Base-by-base conservation (phyloP, 1,140 invertebrate genomes). In the Temnothorax longispinosus region DNA sequence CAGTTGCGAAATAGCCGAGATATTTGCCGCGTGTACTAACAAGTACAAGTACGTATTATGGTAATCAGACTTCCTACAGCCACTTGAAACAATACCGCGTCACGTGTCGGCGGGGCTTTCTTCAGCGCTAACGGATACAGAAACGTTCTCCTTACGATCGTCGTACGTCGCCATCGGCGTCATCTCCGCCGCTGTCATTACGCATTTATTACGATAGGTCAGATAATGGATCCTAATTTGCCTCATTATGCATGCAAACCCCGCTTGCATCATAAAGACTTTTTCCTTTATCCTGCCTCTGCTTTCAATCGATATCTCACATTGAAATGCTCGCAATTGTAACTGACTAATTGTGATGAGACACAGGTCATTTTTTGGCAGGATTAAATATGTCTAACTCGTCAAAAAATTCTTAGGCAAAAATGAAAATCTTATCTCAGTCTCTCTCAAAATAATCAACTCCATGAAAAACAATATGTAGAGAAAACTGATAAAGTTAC, bases 191-290 rank as follows among this genome's bases (percentile, higher is more conserved):
- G 27, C 62, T 47, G 71, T 90, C 85, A 82, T 90, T 90, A 87
- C 56, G 76, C 88, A 90, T 52, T 90, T 90, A 89, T 89, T 75
- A 47, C n/a, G 85, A 82, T 87, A 75, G 64, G 67, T 41, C 52
- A 47, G 58, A 89, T 90, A 89, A 90, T 82, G 35, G 64, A 8
- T 32, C 18, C 8, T 75, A 76, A 90, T 89, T 89, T 82, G 47
- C 62, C 54, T 90, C 62, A 87, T 87, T 89, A 89, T 74, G 72
- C 44, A 47, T 54, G 85, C 44, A 75, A 75, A 56, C 18, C 21
- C n/a, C 67, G 27, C 18, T 65, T 80, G 35, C 88, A n/a, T 85
- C 71, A n/a, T 52, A 41, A 84, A 71, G 71, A 71, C 15, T 69
- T 50, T 76, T 86, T 47, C 4, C n/a, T 44, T 62, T 52, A 44